Base-by-base conservation (phyloP, 2,113 vertebrate species). In the Axis porcinus region DNA sequence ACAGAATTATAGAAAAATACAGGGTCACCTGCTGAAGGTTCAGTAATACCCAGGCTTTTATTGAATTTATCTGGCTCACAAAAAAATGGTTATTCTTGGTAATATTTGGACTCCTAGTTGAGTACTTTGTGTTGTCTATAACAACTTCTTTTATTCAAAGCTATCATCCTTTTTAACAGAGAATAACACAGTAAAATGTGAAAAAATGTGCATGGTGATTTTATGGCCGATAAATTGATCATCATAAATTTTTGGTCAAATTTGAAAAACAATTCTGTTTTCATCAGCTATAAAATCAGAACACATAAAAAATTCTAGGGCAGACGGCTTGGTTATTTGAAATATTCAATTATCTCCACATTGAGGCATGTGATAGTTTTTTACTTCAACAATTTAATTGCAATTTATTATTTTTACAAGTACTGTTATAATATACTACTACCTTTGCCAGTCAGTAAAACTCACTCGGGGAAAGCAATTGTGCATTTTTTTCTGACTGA, bases 311-410 rank as follows among this genome's bases (percentile, higher is more conserved):
- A 6, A 90, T 81, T 67, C 36, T 40, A 86, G 2, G 12, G 10
- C 13, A 81, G 30, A 45, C 30, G 54, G 1, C 43, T 62, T 45
- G 33, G 57, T 76, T 43, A 58, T 43, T 9, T 85, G 88, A 97
- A 87, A 85, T 78, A 92, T 28, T 45, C 76, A 50, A 12, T 58
- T 64, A 45, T 82, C 16, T 91, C 79, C 54, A 74, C 43, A 57
- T 15, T 25, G 70, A 93, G 43, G 43, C 21, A 55, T 13, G 50
- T 15, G 67, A 40, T 19, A 27, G 47, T 28, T n/a, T 76, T 82
- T 94, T 70, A 54, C 50, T 86, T 93, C 83, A 88, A 81, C 55
- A 55, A 36, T 64, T 58, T 96, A 95, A 95, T 57, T 89, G 86
- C 33, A 33, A 13, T n/a, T 86, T 82, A 43, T 85, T 88, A 74